A percentile compares a stretch with the other conserved stretches of the same genome.
These are phyloP conservation scores for Drosophila nigrodunni DNA, from an alignment of 1,140 invertebrate genomes.

Conservation along the genomic window DNA sequence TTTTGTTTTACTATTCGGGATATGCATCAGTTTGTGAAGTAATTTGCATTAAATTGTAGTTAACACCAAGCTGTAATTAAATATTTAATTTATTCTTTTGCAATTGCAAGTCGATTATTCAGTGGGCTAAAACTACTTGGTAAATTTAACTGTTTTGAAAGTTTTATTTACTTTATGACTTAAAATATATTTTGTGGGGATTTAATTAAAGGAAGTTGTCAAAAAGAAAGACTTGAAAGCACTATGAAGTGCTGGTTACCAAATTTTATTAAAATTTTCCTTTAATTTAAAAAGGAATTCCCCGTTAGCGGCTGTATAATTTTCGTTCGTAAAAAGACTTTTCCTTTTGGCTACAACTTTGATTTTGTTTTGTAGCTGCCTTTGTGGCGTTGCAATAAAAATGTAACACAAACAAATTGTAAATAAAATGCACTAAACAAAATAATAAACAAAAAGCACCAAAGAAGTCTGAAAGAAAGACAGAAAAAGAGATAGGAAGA, in stretches of 20 bases:
- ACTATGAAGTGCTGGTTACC: no score
- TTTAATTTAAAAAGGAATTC: background rate
- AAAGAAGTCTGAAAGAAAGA: background rate
- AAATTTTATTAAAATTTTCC: no score
- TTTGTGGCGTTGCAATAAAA: constrained; percentile 53
- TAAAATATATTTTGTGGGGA: no score
- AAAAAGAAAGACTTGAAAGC: no score
- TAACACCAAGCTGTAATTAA: constrained; percentile 54
- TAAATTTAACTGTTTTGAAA: no score
- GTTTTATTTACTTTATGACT: no score
- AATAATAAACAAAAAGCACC: constrained; percentile 67
- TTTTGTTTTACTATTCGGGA: constrained; percentile 39
- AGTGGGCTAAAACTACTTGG: no score
- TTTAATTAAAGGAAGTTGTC: no score
- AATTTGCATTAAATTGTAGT: constrained; percentile 75
- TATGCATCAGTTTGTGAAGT: constrained; percentile 59
- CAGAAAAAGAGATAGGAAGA: background rate
- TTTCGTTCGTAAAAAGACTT: background rate
- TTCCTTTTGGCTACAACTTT: constrained; percentile 33
- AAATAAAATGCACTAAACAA: constrained; percentile 58
- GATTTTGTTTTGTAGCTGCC: constrained; percentile 16
- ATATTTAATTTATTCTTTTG: background rate
- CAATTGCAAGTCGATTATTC: no score
- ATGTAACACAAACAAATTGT: constrained; percentile 68
- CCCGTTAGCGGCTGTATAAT: no score